Conservation (phyloP, 2,888 invertebrate species). For the Neoaliturus tenellus region DNA sequence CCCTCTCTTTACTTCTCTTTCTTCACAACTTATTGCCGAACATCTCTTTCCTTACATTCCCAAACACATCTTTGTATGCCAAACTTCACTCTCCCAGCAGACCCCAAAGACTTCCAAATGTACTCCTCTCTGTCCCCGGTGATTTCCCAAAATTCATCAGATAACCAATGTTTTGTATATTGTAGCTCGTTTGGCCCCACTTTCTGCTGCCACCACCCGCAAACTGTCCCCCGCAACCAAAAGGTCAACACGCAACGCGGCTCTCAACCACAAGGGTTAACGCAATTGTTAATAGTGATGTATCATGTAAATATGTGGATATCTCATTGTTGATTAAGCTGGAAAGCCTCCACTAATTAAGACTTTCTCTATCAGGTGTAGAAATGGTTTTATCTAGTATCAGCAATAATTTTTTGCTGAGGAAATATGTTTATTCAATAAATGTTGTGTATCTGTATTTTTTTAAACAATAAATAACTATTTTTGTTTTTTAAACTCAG, state of each 20-base stretch:
- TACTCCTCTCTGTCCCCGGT: no score
- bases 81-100: no score
- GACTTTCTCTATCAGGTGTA: background rate
- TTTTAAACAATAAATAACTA: background rate
- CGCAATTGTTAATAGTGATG: background rate
- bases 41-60: no score
- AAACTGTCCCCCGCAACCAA: background rate
- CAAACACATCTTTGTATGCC: no score
- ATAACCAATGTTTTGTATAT: no score
- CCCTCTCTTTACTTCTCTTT: no score
- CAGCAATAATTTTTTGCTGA: background rate
- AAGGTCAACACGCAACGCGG: background rate
- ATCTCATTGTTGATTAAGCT: background rate
- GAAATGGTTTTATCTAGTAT: background rate
- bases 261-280: constrained; percentile 27
- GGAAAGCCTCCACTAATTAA: background rate
- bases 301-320: background rate
- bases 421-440: background rate
- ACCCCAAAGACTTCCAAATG: no score
- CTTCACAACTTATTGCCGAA: no score
- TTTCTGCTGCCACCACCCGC: background rate
- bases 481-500: background rate
- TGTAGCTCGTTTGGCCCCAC: background rate
- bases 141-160: no score
- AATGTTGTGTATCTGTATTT: background rate